Evolutionary conservation across 2,888 invertebrate genomes (phyloP), one percentile per base, ranked within the genome.

Genomic region (Drosophila villosipedis): DNA sequence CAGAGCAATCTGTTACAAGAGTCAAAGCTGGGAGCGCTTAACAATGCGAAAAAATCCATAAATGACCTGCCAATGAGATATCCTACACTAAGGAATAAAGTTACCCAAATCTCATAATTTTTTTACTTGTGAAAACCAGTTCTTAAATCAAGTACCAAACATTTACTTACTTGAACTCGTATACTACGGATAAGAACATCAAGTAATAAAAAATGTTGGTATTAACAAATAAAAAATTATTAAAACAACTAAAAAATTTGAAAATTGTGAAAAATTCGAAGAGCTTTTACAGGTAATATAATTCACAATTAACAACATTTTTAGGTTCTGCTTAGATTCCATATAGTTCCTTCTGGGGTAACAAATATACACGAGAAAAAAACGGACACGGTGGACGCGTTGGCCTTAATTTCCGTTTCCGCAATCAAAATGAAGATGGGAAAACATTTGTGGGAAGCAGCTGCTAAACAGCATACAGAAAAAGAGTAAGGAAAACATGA

Each of bases 381-480:
- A 52, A 31, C 57, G 30, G 30, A 22, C 58, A 31, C 64, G 53
- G 47, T 69, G 78, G 58, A 43, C 60, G 66, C 68, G 68, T 75
- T 68, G 39, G 71, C 80, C 64, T 74, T 76, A 73, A 84, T 81
- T 88, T 87, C 84, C 88, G 84, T 74, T 84, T 90, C 81, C 85
- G 79, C 80, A 73, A 83, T 88, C 83, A 84, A 73, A 75, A 66
- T 53, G 72, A 66, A 78, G 74, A 65, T 76, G 68, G 52, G 73
- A 81, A 70, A 73, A 57, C 64, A 67, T 72, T 74, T 65, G 49
- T 60, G 37, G 28, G 43, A 22, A 19, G 52, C 81, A 63, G 71
- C 55, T 65, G 62, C 25, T 3, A 61, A 52, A 39, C 5, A 31
- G 37, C 16, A 53, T 12, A 37, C 12, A 19, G 25, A 41, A 25